These are phyloP conservation scores for Condylura cristata DNA, from an alignment of 2,113 vertebrate genomes.

Conservation along the genomic window DNA sequence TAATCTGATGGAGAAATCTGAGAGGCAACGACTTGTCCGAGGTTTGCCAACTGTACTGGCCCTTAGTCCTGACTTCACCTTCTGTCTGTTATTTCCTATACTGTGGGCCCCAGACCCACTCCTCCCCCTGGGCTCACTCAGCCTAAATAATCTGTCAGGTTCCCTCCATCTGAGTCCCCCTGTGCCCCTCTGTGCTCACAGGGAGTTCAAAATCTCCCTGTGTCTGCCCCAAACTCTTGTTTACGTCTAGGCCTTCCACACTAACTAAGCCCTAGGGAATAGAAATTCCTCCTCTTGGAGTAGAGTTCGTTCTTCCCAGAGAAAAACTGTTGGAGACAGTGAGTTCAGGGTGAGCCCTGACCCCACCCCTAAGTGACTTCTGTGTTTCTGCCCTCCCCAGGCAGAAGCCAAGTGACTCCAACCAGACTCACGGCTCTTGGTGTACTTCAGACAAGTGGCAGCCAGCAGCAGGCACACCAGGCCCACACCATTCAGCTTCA, in stretches of 20 bases:
- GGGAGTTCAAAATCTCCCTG: background rate
- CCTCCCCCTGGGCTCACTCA: background rate
- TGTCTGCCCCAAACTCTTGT: background rate
- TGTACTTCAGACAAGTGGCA: background rate
- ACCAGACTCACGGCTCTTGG: conserved; percentile 66
- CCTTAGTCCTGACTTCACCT: background rate
- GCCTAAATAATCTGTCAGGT: too few species aligned
- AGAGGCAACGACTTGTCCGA: background rate
- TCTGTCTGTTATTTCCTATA: background rate
- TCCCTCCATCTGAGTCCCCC: background rate
- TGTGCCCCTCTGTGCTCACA: background rate
- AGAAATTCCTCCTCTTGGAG: background rate
- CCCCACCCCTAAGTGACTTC: background rate
- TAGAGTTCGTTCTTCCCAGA: background rate
- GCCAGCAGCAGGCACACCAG: conserved; percentile 56
- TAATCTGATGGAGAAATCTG: background rate
- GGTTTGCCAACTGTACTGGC: too few species aligned
- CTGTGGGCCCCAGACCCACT: background rate
- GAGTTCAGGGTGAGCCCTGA: background rate
- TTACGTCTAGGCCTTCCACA: background rate
- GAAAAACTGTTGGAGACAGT: background rate
- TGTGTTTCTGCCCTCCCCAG: background rate
- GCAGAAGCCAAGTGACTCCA: background rate
- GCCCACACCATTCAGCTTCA: background rate
- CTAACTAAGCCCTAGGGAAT: background rate